phyloP scores from a whole-genome alignment of 2,888 invertebrate genomes.

The Molorchus minor region DNA sequence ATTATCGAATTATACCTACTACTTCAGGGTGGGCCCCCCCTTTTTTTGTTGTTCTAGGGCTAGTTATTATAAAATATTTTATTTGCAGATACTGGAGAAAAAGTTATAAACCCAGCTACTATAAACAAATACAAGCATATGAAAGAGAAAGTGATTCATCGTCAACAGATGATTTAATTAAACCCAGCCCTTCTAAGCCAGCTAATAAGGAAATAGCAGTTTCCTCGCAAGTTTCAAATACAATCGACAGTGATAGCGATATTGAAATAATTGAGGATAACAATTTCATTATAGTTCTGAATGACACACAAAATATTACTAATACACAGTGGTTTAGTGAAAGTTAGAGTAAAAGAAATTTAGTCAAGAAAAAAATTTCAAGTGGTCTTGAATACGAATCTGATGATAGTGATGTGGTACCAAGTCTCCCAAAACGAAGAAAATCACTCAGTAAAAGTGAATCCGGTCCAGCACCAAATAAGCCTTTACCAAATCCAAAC shows the following conservation, averaged over 20 bases:
- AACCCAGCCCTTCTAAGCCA: neutral
- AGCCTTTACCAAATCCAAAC: too few species aligned
- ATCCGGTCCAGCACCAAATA: neutral
- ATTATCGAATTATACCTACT: too few species aligned
- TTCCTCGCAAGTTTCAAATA: neutral
- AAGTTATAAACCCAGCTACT: constrained; percentile 1
- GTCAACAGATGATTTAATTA: neutral
- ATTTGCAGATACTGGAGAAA: neutral
- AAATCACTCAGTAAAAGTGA: neutral
- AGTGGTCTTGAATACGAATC: neutral
- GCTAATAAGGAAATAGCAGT: neutral
- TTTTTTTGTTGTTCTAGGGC: neutral
- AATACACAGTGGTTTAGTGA: neutral
- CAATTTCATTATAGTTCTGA: neutral
- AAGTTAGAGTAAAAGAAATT: too few species aligned
- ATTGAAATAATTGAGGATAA: neutral
- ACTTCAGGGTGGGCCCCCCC: too few species aligned
- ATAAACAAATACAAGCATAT: too few species aligned
- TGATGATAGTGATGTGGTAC: neutral
- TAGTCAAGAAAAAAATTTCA: too few species aligned
- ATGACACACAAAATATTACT: too few species aligned
- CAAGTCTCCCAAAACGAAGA: neutral
- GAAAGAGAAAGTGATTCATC: too few species aligned
- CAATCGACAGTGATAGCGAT: too few species aligned
- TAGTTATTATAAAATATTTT: too few species aligned